phyloP scores from a whole-genome alignment of 2,113 vertebrate species.

The Misgurnus anguillicaudatus region DNA sequence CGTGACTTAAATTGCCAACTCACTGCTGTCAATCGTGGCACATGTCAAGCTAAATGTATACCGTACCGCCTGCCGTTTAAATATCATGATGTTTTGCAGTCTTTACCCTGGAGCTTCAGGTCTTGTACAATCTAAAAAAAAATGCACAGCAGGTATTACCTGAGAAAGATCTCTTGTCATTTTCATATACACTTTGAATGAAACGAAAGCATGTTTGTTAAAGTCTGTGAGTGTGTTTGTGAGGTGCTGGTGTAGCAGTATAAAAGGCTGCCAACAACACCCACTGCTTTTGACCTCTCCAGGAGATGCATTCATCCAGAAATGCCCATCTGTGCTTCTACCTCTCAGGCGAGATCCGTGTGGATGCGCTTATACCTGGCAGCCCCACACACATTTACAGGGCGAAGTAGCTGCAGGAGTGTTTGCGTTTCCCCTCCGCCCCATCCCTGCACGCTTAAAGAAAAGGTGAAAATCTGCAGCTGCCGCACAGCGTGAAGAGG shows the following conservation, averaged over 20 bases:
- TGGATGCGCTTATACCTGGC: conserved; percentile 13
- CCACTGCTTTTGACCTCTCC: conserved; percentile 45
- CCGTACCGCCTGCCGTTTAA: neutral
- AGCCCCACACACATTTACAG: conserved; percentile 24
- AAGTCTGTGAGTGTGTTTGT: neutral
- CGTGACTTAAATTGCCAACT: too few relatives aligned
- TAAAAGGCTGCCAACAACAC: conserved; percentile 30
- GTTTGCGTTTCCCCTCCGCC: conserved; percentile 5
- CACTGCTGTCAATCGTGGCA: too few relatives aligned
- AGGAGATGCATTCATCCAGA: conserved; percentile 47
- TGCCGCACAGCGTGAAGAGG: neutral
- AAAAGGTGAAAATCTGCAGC: conserved; percentile 21
- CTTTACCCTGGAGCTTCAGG: too few relatives aligned
- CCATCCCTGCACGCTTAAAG: too few relatives aligned
- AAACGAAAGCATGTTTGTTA: conserved; percentile 15
- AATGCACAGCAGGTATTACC: conserved; percentile 1
- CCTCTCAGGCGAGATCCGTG: conserved; percentile 6
- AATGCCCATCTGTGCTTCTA: conserved; percentile 51
- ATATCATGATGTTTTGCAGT: neutral
- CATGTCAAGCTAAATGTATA: neutral
- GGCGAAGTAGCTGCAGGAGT: conserved; percentile 13
- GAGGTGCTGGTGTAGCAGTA: conserved; percentile 17
- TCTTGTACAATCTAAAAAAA: neutral
- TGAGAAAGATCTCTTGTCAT: neutral
- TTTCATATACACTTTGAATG: conserved; percentile 3